Percentiles rank a stretch among this genome's conserved stretches.
phyloP scores from a whole-genome alignment of 2,113 vertebrate species.

The Syrrhaptes paradoxus region DNA sequence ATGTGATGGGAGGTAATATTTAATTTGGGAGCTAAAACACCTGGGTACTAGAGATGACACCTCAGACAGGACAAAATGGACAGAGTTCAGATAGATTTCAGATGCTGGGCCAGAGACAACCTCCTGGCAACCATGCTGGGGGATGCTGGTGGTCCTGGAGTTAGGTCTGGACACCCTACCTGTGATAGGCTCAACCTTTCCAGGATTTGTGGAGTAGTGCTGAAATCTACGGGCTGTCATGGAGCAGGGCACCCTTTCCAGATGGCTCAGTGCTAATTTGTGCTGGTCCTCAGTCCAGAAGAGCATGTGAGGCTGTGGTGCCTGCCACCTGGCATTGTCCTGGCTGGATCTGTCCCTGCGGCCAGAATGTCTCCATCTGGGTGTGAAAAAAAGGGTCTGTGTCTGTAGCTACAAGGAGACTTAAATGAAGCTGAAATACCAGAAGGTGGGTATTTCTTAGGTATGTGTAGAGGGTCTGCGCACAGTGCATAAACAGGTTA shows the following conservation, averaged over 20 bases:
- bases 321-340: neutral
- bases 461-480: neutral
- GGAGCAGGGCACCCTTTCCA: neutral
- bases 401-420: neutral
- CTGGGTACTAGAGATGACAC: neutral
- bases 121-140: fast-evolving
- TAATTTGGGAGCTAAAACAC: neutral
- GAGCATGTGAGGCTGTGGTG: neutral
- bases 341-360: neutral
- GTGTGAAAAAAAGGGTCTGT: neutral
- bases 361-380: neutral
- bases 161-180: neutral
- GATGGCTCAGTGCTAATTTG: neutral
- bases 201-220: neutral
- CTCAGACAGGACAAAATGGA: neutral
- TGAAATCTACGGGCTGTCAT: neutral
- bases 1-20: neutral
- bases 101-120: neutral
- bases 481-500: neutral
- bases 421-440: neutral
- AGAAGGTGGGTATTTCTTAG: neutral
- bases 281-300: neutral
- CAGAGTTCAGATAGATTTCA: neutral
- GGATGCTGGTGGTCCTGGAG: neutral
- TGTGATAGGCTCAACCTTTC: neutral